Conservation (phyloP, 2,888 invertebrate genomes). For the Chirona hameri region DNA sequence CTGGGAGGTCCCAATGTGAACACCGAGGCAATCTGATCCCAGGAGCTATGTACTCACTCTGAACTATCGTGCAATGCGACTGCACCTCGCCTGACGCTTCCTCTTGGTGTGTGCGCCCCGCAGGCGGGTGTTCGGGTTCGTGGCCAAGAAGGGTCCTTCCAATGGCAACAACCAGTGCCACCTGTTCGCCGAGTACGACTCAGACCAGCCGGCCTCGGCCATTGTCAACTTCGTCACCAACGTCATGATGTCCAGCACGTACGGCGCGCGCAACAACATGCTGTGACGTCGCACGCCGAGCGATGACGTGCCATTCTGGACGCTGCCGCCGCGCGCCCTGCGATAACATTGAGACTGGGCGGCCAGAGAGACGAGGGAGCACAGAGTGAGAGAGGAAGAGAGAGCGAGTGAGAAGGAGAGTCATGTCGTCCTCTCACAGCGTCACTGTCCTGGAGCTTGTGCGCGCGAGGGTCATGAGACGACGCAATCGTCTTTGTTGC, state of each 20-base stretch:
- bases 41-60: no score
- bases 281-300: neutral
- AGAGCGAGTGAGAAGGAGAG: neutral
- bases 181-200: slow-evolving; percentile 91
- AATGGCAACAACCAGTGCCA: slow-evolving; percentile 93
- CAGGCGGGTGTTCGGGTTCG: slow-evolving; percentile 92
- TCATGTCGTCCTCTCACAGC: neutral
- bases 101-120: slow-evolving; percentile 41
- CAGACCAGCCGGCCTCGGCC: slow-evolving; percentile 88
- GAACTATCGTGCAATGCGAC: no score
- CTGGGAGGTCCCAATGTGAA: no score
- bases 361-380: neutral
- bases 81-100: no score
- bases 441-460: slow-evolving; percentile 9
- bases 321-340: neutral
- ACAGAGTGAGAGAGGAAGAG: neutral
- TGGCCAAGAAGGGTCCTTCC: slow-evolving; percentile 81
- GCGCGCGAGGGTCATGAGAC: neutral
- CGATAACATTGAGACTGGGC: neutral
- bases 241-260: slow-evolving; percentile 57
- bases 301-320: neutral
- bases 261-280: neutral
- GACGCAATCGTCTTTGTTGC: slow-evolving; percentile 1
- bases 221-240: slow-evolving; percentile 86
- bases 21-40: no score